phyloP scores from a whole-genome alignment of 1,140 invertebrate genomes.

The Scaptomyza graminum region DNA sequence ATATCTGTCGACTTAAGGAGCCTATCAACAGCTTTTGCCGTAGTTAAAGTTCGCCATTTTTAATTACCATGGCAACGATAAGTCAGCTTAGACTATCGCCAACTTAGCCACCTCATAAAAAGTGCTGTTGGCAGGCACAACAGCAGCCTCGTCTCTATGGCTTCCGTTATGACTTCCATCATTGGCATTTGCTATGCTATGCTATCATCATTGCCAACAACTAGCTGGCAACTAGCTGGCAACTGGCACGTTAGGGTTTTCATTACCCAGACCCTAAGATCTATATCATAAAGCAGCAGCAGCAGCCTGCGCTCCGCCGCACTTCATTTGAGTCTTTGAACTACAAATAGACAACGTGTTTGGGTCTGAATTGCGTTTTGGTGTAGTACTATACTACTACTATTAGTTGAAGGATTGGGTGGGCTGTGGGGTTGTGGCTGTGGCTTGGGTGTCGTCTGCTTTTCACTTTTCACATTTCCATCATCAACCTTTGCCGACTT shows the following conservation, averaged over 20 bases:
- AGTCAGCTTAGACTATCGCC: conserved; percentile 60
- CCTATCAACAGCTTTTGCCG: conserved; percentile 65
- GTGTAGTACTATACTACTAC: conserved; percentile 6
- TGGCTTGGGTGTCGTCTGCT: conserved; percentile 50
- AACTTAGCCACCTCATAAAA: conserved; percentile 71
- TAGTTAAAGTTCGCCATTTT: conserved; percentile 69
- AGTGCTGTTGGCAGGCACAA: conserved; percentile 45
- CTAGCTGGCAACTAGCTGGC: conserved; percentile 15
- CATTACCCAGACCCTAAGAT: conserved; percentile 27
- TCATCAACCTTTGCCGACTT: conserved; percentile 74
- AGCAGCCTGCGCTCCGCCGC: conserved; percentile 40
- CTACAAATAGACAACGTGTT: conserved; percentile 77
- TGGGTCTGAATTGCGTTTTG: conserved; percentile 21
- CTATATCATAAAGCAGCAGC: conserved; percentile 1
- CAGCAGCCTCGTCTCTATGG: conserved; percentile 51
- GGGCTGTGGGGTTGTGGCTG: neutral
- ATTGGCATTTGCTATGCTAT: conserved; percentile 49
- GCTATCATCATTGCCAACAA: conserved; percentile 49
- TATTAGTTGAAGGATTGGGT: neutral
- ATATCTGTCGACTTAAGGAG: conserved; percentile 53
- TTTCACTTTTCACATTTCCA: conserved; percentile 80
- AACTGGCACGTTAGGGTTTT: conserved; percentile 50
- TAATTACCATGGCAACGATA: conserved; percentile 74
- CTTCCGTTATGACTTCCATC: conserved; percentile 54
- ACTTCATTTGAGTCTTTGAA: conserved; percentile 79